phyloP scores from a whole-genome alignment of 2,113 vertebrate species.

The Mionectes macconnelli region DNA sequence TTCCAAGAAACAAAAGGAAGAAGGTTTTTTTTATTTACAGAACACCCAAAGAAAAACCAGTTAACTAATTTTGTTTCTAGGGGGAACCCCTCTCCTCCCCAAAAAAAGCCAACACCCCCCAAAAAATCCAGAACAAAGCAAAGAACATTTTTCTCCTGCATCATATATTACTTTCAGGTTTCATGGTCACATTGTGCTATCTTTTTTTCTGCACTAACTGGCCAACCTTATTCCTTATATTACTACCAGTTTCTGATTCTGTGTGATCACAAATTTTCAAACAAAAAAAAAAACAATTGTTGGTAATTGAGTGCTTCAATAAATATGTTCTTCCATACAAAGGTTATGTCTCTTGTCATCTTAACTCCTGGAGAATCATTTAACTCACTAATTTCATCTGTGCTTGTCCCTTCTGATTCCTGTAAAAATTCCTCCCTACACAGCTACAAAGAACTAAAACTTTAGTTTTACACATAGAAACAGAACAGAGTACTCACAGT shows the following conservation, averaged over 20 bases:
- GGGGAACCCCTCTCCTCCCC: no score
- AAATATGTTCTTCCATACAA: neutral
- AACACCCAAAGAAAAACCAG: neutral
- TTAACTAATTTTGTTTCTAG: neutral
- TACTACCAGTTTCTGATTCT: neutral
- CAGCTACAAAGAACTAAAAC: neutral
- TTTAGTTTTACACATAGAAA: neutral
- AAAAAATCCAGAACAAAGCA: neutral
- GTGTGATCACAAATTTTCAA: neutral
- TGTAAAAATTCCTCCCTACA: neutral
- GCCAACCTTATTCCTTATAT: neutral
- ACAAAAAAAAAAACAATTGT: neutral
- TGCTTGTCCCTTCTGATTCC: neutral
- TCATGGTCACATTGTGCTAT: neutral
- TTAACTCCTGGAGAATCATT: neutral
- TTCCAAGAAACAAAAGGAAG: neutral
- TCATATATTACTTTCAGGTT: neutral
- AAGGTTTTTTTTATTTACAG: neutral
- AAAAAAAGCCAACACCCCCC: no score
- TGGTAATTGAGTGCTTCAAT: neutral
- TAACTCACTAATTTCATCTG: neutral
- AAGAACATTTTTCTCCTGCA: neutral
- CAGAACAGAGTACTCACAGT: neutral
- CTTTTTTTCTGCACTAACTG: neutral
- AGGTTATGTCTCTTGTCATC: neutral